Evolutionary conservation across 2,888 invertebrate species (phyloP).

Genomic region (Thera britannica): DNA sequence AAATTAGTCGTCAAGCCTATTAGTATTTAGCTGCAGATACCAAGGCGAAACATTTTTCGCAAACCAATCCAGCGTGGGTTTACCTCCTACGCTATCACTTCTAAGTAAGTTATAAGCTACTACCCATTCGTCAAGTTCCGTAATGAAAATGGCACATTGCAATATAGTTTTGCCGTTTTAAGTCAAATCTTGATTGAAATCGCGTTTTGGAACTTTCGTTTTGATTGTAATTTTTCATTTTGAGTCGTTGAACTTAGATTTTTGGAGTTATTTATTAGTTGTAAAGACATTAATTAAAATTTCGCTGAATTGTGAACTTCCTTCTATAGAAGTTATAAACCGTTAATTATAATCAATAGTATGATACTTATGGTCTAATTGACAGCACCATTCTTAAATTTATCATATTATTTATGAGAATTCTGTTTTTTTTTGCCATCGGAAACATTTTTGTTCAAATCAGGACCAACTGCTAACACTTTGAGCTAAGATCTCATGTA

Average conservation of each 20-base stretch:
- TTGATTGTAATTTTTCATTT: conserved; percentile 10
- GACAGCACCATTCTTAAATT: too few species aligned
- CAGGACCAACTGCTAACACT: too few species aligned
- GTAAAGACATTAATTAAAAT: not conserved
- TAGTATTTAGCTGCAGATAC: not conserved
- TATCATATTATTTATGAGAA: too few species aligned
- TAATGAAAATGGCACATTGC: conserved; percentile 7
- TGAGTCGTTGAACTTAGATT: conserved; percentile 15
- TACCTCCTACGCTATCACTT: not conserved
- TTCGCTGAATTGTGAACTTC: not conserved
- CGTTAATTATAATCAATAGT: not conserved
- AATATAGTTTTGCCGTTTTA: conserved; percentile 10
- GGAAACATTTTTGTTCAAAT: too few species aligned
- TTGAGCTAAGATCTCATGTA: too few species aligned
- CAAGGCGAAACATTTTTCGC: not conserved
- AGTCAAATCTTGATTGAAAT: not conserved
- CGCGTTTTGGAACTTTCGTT: conserved; percentile 3
- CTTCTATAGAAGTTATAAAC: not conserved
- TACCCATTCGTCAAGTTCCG: not conserved
- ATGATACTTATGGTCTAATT: too few species aligned
- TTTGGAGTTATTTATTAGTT: not conserved
- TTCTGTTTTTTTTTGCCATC: too few species aligned
- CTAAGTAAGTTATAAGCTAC: not conserved
- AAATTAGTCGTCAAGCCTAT: too few species aligned
- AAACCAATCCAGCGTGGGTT: not conserved